Percentiles rank a stretch among this genome's conserved stretches.
Conservation (phyloP, 2,888 invertebrate species). For the Thera britannica region DNA sequence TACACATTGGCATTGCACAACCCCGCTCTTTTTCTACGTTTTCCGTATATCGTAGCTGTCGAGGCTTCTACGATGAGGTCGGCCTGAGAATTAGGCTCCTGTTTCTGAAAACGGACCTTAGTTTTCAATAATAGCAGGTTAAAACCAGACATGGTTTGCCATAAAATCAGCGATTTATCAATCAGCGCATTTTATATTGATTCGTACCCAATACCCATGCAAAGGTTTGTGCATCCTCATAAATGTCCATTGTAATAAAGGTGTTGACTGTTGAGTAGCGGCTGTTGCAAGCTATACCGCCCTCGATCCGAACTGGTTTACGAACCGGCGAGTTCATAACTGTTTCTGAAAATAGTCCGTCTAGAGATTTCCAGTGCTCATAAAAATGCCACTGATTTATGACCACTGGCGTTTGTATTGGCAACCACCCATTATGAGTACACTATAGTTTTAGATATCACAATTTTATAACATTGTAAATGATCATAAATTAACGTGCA, state of each 20-base stretch:
- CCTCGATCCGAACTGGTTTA: conserved; percentile 63
- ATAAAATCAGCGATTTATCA: no score
- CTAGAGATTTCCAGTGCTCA: conserved; percentile 64
- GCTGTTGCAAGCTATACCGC: conserved; percentile 37
- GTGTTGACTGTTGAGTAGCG: conserved; percentile 6
- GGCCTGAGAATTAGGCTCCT: no score
- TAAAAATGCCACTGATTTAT: conserved; percentile 76
- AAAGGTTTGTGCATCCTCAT: not conserved
- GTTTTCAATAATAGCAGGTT: no score
- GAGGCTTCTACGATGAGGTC: no score
- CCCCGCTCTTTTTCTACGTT: no score
- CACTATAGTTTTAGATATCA: conserved; percentile 55
- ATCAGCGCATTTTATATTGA: no score
- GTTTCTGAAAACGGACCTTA: no score
- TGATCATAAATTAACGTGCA: conserved; percentile 45
- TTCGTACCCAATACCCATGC: no score
- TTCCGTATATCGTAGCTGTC: no score
- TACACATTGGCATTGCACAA: no score
- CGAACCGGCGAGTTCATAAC: conserved; percentile 68
- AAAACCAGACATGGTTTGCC: no score
- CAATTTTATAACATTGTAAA: conserved; percentile 43
- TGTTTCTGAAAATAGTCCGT: conserved; percentile 64
- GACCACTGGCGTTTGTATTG: conserved; percentile 63
- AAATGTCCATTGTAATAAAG: conserved; percentile 19
- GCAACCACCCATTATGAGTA: conserved; percentile 59